Evolutionary conservation across 2,113 vertebrate species (phyloP).

Genomic region (Thunnus maccoyii): DNA sequence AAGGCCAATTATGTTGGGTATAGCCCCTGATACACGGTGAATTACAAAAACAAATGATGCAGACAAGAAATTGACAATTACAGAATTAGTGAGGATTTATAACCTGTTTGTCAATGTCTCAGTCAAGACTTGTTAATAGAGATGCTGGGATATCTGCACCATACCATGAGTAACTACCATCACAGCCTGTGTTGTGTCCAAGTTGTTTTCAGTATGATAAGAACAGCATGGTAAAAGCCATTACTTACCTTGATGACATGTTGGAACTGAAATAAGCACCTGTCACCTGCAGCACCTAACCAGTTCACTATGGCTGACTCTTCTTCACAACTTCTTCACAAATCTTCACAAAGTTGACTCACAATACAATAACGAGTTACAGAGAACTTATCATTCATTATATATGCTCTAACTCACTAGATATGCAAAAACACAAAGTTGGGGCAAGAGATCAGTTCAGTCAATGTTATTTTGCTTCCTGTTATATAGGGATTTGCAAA

Average conservation of each 20-base stretch:
- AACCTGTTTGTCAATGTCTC: not conserved
- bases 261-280: conserved; percentile 16
- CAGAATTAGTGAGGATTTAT: not conserved
- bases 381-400: too few relatives aligned
- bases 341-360: not conserved
- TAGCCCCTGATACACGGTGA: not conserved
- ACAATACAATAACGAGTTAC: too few relatives aligned
- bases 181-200: not conserved
- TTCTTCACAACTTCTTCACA: not conserved
- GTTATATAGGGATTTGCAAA: too few relatives aligned
- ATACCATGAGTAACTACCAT: not conserved
- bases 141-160: not conserved
- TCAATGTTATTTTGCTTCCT: too few relatives aligned
- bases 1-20: conserved; percentile 51
- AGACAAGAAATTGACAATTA: not conserved
- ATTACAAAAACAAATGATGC: not conserved
- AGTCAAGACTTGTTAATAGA: not conserved
- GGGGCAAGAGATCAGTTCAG: too few relatives aligned
- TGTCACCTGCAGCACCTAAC: not conserved
- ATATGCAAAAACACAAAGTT: not conserved
- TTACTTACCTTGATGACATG: conserved; percentile 13
- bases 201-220: not conserved
- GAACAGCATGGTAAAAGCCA: not conserved
- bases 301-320: not conserved
- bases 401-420: too few relatives aligned